Conservation (phyloP, 1,140 invertebrate species). For the Heliconius eleuchia region DNA sequence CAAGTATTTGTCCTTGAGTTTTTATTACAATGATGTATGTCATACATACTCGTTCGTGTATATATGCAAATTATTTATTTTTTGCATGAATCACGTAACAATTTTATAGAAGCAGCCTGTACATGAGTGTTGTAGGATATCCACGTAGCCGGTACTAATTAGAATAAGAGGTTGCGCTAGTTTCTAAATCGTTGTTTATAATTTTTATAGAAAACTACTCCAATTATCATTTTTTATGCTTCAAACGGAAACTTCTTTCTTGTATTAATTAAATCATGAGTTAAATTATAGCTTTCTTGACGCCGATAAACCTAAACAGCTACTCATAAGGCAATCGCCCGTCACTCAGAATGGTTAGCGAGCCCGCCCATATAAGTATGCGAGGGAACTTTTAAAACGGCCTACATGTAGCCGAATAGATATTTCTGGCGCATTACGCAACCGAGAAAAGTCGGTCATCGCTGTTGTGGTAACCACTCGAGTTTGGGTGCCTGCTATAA, state of each 20-base stretch:
- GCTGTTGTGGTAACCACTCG: constrained; percentile 50
- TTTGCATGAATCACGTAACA: background rate
- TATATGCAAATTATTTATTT: background rate
- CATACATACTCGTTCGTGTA: background rate
- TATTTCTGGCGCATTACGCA: constrained; percentile 66
- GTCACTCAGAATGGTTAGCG: constrained; percentile 34
- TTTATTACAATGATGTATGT: constrained; percentile 25
- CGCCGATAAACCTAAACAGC: constrained; percentile 22
- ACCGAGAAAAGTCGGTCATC: constrained; percentile 69
- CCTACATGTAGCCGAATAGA: constrained; percentile 38
- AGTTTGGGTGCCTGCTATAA: constrained; percentile 54
- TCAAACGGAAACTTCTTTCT: constrained; percentile 44
- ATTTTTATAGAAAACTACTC: constrained; percentile 48
- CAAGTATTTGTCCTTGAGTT: constrained; percentile 28
- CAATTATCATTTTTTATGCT: constrained; percentile 40
- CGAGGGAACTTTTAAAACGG: constrained; percentile 32
- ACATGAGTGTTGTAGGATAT: constrained; percentile 25
- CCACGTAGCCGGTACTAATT: constrained; percentile 44
- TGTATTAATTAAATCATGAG: constrained; percentile 43
- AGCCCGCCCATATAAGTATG: constrained; percentile 31
- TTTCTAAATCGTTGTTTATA: constrained; percentile 44
- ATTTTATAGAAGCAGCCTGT: constrained; percentile 31
- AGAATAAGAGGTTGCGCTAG: constrained; percentile 42
- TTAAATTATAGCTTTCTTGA: constrained; percentile 30
- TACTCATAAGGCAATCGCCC: constrained; percentile 12